Evolutionary conservation across 2,888 invertebrate genomes (phyloP).

Genomic region (Amitus sp.): DNA sequence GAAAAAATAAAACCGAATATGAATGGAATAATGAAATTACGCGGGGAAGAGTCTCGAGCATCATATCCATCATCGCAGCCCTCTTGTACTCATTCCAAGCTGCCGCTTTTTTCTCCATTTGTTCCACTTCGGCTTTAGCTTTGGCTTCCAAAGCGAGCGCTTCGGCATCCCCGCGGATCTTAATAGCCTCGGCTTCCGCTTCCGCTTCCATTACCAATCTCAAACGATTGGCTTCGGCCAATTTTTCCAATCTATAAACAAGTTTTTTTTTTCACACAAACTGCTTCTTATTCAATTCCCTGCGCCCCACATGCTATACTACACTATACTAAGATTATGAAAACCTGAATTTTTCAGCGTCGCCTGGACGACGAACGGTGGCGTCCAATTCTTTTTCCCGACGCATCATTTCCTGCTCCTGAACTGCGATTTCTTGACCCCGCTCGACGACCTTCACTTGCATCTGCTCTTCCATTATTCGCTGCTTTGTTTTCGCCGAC

Average conservation of each 20-base stretch:
- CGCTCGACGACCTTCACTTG: constrained; percentile 93
- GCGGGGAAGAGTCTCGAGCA: constrained; percentile 94
- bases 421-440: constrained; percentile 92
- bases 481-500: constrained; percentile 95
- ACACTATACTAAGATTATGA: too few relatives aligned
- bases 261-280: too few relatives aligned
- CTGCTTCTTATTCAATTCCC: too few relatives aligned
- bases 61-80: constrained; percentile 96
- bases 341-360: constrained; percentile 86
- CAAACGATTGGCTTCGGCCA: constrained; percentile 92
- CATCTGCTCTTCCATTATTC: constrained; percentile 97
- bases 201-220: constrained; percentile 94
- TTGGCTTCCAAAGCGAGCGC: constrained; percentile 95
- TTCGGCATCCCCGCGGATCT: constrained; percentile 88
- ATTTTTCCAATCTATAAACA: constrained; percentile 79
- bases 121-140: constrained; percentile 95
- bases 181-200: constrained; percentile 91
- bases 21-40: constrained; percentile 66
- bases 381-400: constrained; percentile 93
- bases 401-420: constrained; percentile 95
- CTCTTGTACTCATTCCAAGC: constrained; percentile 97
- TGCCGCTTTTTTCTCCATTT: constrained; percentile 97
- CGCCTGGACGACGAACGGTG: constrained; percentile 91
- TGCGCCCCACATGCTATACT: too few relatives aligned
- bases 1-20: not conserved